Evolutionary conservation across 1,140 invertebrate species (phyloP).

Genomic region (Cydia strobilella): DNA sequence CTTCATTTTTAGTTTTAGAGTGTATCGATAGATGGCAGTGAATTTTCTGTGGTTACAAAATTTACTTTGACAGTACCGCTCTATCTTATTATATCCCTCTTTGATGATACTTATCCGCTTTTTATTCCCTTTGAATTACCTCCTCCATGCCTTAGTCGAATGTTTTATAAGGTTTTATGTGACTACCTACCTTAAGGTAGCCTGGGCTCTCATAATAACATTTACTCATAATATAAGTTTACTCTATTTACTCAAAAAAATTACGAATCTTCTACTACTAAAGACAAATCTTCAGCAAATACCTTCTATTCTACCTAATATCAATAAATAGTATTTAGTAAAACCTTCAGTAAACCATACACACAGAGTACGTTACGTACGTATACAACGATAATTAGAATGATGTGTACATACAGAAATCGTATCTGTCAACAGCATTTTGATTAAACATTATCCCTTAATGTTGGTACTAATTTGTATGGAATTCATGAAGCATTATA

Average conservation of each 20-base stretch:
- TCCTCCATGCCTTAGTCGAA: conserved; percentile 52
- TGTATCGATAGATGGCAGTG: no score
- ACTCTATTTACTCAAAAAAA: not conserved
- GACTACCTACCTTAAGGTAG: conserved; percentile 49
- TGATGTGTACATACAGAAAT: not conserved
- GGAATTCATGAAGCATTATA: conserved; percentile 24
- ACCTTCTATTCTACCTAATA: not conserved
- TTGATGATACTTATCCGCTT: conserved; percentile 68
- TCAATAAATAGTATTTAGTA: no score
- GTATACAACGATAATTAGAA: conserved; percentile 7
- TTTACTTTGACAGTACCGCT: no score
- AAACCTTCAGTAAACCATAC: no score
- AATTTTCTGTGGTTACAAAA: no score
- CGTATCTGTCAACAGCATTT: not conserved
- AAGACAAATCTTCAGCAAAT: not conserved
- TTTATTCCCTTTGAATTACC: conserved; percentile 60
- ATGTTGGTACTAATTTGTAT: conserved; percentile 27
- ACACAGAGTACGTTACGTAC: no score
- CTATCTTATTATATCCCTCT: no score
- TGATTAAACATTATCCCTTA: conserved; percentile 25
- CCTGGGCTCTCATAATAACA: conserved; percentile 39
- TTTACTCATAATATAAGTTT: not conserved
- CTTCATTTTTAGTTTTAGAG: no score
- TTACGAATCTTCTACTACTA: not conserved
- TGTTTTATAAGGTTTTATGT: conserved; percentile 69